These are phyloP conservation scores for Artemia sinica DNA, from an alignment of 2,888 invertebrate genomes.

Conservation along the genomic window DNA sequence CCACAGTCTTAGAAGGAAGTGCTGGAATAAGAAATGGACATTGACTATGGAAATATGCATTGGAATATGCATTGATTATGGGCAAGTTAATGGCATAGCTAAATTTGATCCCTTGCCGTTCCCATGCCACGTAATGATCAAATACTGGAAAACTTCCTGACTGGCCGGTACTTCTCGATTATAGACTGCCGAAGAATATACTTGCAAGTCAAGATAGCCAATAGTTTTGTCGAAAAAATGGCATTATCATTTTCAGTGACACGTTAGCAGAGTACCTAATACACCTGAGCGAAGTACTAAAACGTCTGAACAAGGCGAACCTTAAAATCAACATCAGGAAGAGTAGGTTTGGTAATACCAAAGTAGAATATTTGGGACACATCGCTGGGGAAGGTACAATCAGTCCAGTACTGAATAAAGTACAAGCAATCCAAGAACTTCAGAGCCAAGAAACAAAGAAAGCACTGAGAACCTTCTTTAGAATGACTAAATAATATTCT, in stretches of 20 bases:
- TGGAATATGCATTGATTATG: too few relatives aligned
- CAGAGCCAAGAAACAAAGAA: too few relatives aligned
- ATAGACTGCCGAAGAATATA: slow-evolving; percentile 26
- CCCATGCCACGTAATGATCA: slow-evolving; percentile 28
- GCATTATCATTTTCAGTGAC: background rate
- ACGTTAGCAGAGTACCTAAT: slow-evolving; percentile 4
- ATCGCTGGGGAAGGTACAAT: background rate
- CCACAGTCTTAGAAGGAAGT: too few relatives aligned
- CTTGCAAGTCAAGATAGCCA: slow-evolving; percentile 27
- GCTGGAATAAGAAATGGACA: too few relatives aligned
- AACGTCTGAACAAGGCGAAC: background rate
- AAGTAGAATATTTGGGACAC: background rate
- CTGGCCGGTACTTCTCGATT: slow-evolving; percentile 28
- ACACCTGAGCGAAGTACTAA: background rate
- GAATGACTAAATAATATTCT: too few relatives aligned
- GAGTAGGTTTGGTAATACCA: too few relatives aligned
- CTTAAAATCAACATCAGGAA: too few relatives aligned
- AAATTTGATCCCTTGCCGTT: slow-evolving; percentile 27
- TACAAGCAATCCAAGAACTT: too few relatives aligned
- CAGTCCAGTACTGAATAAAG: background rate
- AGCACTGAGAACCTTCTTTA: too few relatives aligned
- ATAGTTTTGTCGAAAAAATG: slow-evolving; percentile 23
- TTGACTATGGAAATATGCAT: too few relatives aligned
- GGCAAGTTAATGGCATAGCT: slow-evolving; percentile 28
- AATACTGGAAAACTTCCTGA: slow-evolving; percentile 28